Base-by-base conservation (phyloP, 2,888 invertebrate species). In the Germaria angustata region DNA sequence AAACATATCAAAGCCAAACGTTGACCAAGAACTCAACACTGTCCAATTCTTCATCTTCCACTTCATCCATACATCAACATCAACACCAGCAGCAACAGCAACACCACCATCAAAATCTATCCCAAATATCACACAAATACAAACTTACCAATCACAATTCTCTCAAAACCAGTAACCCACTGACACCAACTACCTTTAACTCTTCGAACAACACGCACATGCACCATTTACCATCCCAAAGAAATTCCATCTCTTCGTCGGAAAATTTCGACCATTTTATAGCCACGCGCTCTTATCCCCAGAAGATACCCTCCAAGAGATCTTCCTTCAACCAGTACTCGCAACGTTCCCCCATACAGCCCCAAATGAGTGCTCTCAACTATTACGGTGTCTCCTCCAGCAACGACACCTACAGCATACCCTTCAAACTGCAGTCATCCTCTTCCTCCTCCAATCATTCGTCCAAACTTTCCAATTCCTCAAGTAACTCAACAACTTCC, bases 221-320 rank as follows among this genome's bases (percentile, higher is more conserved):
- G 0, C 53, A 55, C 9, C 66, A 61, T 86, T 86, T 85, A 85
- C 86, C 73, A 73, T 85, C 61, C 88, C 41, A 88, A 41, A 88
- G 90, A 84, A 90, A 87, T 72, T 89, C 90, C 46, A 87, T 88
- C 53, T 90, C 89, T 59, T 90, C 90, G 34, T 87, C 88, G 24
- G 89, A 90, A 78, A 89, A 90, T 85, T 90, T 90, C 80, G 89
- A 90, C 85, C 87, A 85, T 75, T 90, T 90, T 86, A 89, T 89
- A 80, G 85, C 87, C 22, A 72, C 87, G 73, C 88, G 90, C 32
- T 88, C 88, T 2, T 61, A 72, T 2, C 28, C 20, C 13, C 68
- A 76, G 61, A 81, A 78, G 20, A 63, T 76, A 36, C 71, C 79
- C 44, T 79, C 81, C 1, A 80, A 80, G 15, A 49, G 79, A 59